Evolutionary conservation across 2,113 vertebrate species (phyloP).

Genomic region (Xenopus laevis): DNA sequence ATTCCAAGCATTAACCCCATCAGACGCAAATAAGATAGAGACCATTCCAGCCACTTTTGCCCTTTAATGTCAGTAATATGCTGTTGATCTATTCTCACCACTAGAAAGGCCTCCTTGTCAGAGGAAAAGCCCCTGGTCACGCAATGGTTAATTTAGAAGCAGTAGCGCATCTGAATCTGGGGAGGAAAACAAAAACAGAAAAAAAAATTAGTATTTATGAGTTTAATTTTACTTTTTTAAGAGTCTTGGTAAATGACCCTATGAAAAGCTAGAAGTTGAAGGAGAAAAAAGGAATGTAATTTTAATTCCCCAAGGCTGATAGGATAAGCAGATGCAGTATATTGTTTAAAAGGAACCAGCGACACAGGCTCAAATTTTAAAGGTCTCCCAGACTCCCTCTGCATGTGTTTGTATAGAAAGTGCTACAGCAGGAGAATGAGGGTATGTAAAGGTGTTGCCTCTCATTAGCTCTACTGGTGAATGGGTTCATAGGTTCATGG

Average conservation of each 20-base stretch:
- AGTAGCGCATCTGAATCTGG: no score
- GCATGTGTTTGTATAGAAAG: background rate
- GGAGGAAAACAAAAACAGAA: background rate
- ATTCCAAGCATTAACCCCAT: slow-evolving; percentile 4
- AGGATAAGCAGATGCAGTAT: background rate
- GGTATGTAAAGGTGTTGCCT: background rate
- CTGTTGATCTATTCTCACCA: no score
- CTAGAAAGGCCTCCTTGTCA: background rate
- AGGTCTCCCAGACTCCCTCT: background rate
- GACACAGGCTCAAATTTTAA: background rate
- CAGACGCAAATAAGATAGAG: background rate
- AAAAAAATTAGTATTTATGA: background rate
- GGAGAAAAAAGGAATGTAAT: background rate
- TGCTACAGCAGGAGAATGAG: background rate
- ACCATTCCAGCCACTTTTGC: background rate
- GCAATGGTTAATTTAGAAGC: background rate
- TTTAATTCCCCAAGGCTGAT: background rate
- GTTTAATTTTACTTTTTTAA: background rate
- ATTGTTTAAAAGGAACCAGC: background rate
- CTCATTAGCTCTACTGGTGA: background rate
- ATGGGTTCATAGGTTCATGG: background rate
- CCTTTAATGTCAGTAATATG: no score
- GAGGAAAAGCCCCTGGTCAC: background rate
- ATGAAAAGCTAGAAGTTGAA: background rate
- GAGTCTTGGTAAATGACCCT: background rate